phyloP scores from a whole-genome alignment of 2,888 invertebrate species.

The Lissonota sp. region DNA sequence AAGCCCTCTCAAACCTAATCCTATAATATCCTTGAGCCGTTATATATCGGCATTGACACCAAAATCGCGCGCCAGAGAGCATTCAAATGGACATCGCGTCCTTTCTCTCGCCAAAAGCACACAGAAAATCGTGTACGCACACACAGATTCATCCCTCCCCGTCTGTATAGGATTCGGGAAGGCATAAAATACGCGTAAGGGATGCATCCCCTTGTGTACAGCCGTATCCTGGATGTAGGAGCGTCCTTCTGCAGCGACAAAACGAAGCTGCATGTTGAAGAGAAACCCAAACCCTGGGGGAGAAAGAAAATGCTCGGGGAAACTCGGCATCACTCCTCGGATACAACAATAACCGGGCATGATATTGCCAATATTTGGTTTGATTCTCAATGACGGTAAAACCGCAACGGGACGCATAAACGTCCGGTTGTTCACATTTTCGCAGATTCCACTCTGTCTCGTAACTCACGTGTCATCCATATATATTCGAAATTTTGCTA shows the following conservation, averaged over 20 bases:
- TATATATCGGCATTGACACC: slow-evolving; percentile 74
- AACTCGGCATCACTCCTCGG: slow-evolving; percentile 54
- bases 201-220: too few relatives aligned
- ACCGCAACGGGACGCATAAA: slow-evolving; percentile 57
- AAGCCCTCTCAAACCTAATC: slow-evolving; percentile 77
- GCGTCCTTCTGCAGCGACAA: too few relatives aligned
- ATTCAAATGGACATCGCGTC: slow-evolving; percentile 82
- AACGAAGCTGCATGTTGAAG: too few relatives aligned
- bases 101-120: slow-evolving; percentile 68
- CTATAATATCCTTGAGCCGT: slow-evolving; percentile 75
- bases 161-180: background rate
- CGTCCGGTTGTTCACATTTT: too few relatives aligned
- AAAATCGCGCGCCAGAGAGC: slow-evolving; percentile 71
- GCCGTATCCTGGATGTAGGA: too few relatives aligned
- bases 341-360: slow-evolving; percentile 75
- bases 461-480: too few relatives aligned
- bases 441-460: too few relatives aligned
- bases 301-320: slow-evolving; percentile 22
- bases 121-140: slow-evolving; percentile 16
- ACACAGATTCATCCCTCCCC: background rate
- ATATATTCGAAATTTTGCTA: too few relatives aligned
- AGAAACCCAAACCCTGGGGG: background rate
- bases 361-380: slow-evolving; percentile 84
- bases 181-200: too few relatives aligned
- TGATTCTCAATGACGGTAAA: slow-evolving; percentile 78